Base-by-base conservation (phyloP, 2,888 invertebrate species). In the Coremacera marginata region DNA sequence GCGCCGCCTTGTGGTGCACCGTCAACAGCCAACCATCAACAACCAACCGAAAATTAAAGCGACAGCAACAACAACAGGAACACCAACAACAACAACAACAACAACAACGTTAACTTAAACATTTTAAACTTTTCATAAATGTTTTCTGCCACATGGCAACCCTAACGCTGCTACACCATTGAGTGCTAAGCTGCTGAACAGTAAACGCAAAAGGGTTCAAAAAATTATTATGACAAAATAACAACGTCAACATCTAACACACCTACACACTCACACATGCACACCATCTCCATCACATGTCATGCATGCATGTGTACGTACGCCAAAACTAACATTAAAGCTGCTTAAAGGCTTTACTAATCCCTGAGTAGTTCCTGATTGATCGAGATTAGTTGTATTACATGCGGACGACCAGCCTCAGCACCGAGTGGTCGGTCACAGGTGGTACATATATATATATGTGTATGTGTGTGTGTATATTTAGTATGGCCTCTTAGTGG, bases 311-410 rank as follows among this genome's bases (percentile, higher is more conserved):
- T 49, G 70, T 52, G 14, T 27, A 70, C 16, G 27, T 25, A 55
- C n/a, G 25, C n/a, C 22, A 55, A 27, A 68, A 49, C 73, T 25
- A 60, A 73, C 49, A 77, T 67, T 77, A 78, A 80, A 82, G 75
- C 81, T 75, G 80, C 79, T 82, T 78, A 79, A 82, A 81, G 78
- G 79, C 79, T 81, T 80, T 74, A 62, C 77, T 78, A 78, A 80
- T 82, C 80, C 80, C 75, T 75, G 75, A 80, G 78, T 77, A 79
- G 80, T 82, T 83, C 79, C 79, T 81, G 82, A 83, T 83, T 83
- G 82, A 82, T 83, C 78, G 79, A 81, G 82, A 82, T 82, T 82
- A 82, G 79, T 80, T 77, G 79, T 27, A 77, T 79, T 67, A 75
- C 77, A 77, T 55, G 57, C 44, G 70, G 22, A 44, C 75, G 70